Evolutionary conservation across 1,140 invertebrate genomes (phyloP), one percentile per base, ranked within the genome.

Genomic region (Trichomalopsis sarcophagae): DNA sequence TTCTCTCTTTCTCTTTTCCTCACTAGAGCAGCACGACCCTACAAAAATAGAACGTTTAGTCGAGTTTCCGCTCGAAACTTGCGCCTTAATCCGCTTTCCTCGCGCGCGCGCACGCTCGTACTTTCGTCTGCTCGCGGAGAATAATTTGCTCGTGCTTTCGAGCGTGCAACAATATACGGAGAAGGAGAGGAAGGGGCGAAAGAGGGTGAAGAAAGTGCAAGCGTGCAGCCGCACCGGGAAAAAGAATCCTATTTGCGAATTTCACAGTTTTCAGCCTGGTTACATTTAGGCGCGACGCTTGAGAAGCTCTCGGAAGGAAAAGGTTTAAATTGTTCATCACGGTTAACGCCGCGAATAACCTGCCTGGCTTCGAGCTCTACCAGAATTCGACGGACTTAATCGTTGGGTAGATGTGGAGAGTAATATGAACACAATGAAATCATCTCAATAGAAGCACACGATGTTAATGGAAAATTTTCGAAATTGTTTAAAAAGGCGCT

Each of bases 1-100:
- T n/a, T 62, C 21, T 62, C 17, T 62, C 21, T n/a, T 3, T n/a
- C 55, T n/a, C 5, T n/a, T 14, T 62, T 6, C 17, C 47, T 50
- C 4, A 3, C 2, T 62, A 7, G 17, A 62, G 21, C 1, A 14
- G 3, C 21, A 17, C 55, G 21, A 17, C 68, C 68, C 27, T 71
- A 30, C 23, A 27, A 71, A 71, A 71, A 71, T 71, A 71, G 30
- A 33, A 71, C 27, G 10, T 33, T 71, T 71, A 71, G 30, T 71
- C 68, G 23, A 71, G 30, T 71, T 30, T 71, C 30, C 68, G 68
- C 68, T 11, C 30, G 68, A 71, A 71, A 71, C 68, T 71, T 62
- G 55, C 21, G 21, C 55, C 17, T 71, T 71, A 71, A 27, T 71
- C 68, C 30, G 30, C 68, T 71, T 71, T 71, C 5, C 30, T 30